Base-by-base conservation (phyloP, 2,797 vertebrate genomes). In the Ispidina lecontei region DNA sequence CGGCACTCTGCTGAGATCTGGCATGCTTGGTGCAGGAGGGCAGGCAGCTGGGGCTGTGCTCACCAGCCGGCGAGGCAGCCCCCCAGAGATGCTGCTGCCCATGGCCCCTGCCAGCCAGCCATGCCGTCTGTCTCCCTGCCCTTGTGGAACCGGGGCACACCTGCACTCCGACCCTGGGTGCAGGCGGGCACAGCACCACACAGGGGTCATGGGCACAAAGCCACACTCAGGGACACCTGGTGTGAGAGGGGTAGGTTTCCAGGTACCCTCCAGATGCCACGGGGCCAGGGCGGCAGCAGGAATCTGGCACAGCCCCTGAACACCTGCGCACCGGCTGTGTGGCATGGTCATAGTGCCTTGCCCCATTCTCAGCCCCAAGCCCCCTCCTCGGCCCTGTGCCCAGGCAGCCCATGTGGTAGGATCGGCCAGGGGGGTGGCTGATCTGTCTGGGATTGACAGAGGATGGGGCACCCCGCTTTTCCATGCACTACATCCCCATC, bases 191-290 rank as follows among this genome's bases (percentile, higher is more conserved):
- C 0, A 7, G 70, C 88, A 49, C 35, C 23, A 10, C 3, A 4
- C 2, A 4, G 47, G 31, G 71, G 59, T 75, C 74, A 54, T 0
- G 12, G 89, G 93, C 93, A 68, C 0, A 0, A 55, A 87, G 91
- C 93, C 84, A 88, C 77, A 46, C 8, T 7, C 20, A 44, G 22
- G 55, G 28, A 46, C 93, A 91, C 74, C 83, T 84, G 93, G 75
- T 62, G 65, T 15, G 54, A 78, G 37, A 2, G 1, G 6, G 63
- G 39, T 35, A 6, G 26, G 25, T 55, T 93, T 92, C 65, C 70
- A 72, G 59, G 28, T 90, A 77, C 62, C 25, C 31, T 11, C 7
- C 87, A 93, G 89, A 90, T 91, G 90, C 87, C 84, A 69, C 3
- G 7, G 78, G 71, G 47, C 69, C 2, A 1, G 33, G 19, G 37